Percentiles rank a stretch among this genome's conserved stretches.
phyloP scores from a whole-genome alignment of 2,888 invertebrate genomes.

The Lacanobia oleracea region DNA sequence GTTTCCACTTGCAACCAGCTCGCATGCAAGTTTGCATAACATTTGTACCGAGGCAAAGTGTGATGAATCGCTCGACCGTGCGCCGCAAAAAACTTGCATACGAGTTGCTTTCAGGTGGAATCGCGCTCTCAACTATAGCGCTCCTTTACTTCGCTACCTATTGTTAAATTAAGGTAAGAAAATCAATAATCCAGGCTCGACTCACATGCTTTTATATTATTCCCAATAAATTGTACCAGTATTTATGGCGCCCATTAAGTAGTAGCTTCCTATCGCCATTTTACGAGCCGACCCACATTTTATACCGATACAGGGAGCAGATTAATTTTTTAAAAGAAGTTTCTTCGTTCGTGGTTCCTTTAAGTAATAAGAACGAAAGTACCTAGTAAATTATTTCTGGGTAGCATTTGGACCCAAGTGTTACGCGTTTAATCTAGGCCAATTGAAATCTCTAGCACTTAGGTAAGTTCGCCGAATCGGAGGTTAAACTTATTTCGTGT shows the following conservation, averaged over 20 bases:
- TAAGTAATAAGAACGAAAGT: conserved; percentile 37
- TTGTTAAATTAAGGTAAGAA: conserved; percentile 26
- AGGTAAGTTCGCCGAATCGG: conserved; percentile 24
- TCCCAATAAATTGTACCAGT: conserved; percentile 50
- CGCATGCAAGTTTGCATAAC: no score
- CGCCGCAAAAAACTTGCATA: no score
- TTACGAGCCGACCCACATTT: conserved; percentile 49
- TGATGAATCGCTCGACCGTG: no score
- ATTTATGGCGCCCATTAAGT: conserved; percentile 55
- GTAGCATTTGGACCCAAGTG: conserved; percentile 40
- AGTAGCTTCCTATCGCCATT: conserved; percentile 50
- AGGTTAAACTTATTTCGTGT: conserved; percentile 18
- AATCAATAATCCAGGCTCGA: conserved; percentile 39
- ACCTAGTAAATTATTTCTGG: conserved; percentile 40
- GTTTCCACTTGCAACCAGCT: no score
- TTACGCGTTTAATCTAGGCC: conserved; percentile 42
- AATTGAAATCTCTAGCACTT: conserved; percentile 41
- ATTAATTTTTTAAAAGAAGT: conserved; percentile 53
- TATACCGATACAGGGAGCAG: conserved; percentile 24
- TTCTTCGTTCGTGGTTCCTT: conserved; percentile 23
- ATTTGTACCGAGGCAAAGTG: no score
- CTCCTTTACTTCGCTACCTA: not conserved
- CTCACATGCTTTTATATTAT: conserved; percentile 42
- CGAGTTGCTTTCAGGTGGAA: no score
- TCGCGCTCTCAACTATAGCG: not conserved